Evolutionary conservation across 2,888 invertebrate genomes (phyloP), one percentile per base, ranked within the genome.

Genomic region (Pasiphila rectangulata): DNA sequence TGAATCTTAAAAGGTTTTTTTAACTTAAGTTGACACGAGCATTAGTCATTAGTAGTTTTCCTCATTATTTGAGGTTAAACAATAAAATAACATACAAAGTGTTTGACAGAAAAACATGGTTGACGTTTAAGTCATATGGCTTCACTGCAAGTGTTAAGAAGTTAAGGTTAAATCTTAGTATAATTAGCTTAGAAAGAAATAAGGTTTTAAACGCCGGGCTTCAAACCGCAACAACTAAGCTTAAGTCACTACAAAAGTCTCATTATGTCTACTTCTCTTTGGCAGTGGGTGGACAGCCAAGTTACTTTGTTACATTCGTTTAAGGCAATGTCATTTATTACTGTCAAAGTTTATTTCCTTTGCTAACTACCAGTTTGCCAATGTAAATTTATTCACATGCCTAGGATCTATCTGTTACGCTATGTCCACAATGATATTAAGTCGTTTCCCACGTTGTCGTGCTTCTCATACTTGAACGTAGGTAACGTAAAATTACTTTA

Each of bases 391-490:
- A 36, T 40, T 38, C 41, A 37, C 39, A 43, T 38, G 38, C 45
- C 46, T 40, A 39, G 29, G 42, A 54, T 57, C 48, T 57, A 56
- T 57, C 48, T 57, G 55, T 54, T 56, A 57, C 49, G 57, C 54
- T 54, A 45, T 58, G 51, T 50, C 57, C 49, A 61, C 56, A 65
- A 52, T 56, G 51, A 55, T 59, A 51, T 57, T 65, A 63, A 59
- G 45, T 46, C 54, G 57, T 56, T 66, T 63, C 67, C 64, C 66
- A 67, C 64, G 64, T 38, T 41, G 32, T 27, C 37, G 12, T 44
- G 24, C 13, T 9, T 20, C 21, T 30, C 64, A 54, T 41, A 45
- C 49, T 55, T 40, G 30, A 42, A 53, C 42, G 53, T 46, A 54
- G 45, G 19, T 35, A 27, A 38, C 16, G 19, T 39, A 27, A 46